Percentiles rank a stretch among this genome's conserved stretches.
Conservation (phyloP, 2,888 invertebrate genomes). For the Himalopsyche japonica region DNA sequence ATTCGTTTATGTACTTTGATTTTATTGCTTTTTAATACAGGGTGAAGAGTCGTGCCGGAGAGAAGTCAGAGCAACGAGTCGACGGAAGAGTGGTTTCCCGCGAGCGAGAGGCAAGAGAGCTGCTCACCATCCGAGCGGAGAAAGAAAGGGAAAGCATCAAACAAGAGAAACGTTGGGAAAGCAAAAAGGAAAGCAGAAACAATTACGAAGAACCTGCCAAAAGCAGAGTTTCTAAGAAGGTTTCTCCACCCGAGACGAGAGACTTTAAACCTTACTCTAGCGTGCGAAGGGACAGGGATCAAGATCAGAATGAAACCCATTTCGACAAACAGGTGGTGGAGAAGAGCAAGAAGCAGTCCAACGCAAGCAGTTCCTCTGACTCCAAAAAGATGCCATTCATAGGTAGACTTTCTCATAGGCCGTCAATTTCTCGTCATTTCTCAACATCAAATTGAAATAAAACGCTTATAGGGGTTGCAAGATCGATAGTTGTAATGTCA, state of each 20-base stretch:
- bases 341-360: conserved; percentile 41
- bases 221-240: background rate
- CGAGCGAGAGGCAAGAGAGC: conserved; percentile 36
- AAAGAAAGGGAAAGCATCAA: background rate
- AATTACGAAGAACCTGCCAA: background rate
- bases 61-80: conserved; percentile 35
- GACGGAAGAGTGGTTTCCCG: conserved; percentile 38
- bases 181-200: background rate
- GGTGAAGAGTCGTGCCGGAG: conserved; percentile 35
- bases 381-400: conserved; percentile 82
- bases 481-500: too few relatives aligned
- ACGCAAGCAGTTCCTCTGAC: conserved; percentile 46
- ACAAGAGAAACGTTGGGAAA: conserved; percentile 1
- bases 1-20: too few relatives aligned
- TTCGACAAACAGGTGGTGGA: conserved; percentile 42
- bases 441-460: too few relatives aligned
- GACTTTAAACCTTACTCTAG: conserved; percentile 42
- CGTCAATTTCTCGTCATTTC: background rate
- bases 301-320: conserved; percentile 46
- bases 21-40: conserved; percentile 14
- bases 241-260: conserved; percentile 36
- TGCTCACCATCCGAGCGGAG: conserved; percentile 22
- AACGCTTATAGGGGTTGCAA: too few relatives aligned
- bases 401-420: conserved; percentile 50
- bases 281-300: conserved; percentile 43